These are phyloP conservation scores for Chromis chromis DNA, from an alignment of 2,797 vertebrate species.

Conservation along the genomic window DNA sequence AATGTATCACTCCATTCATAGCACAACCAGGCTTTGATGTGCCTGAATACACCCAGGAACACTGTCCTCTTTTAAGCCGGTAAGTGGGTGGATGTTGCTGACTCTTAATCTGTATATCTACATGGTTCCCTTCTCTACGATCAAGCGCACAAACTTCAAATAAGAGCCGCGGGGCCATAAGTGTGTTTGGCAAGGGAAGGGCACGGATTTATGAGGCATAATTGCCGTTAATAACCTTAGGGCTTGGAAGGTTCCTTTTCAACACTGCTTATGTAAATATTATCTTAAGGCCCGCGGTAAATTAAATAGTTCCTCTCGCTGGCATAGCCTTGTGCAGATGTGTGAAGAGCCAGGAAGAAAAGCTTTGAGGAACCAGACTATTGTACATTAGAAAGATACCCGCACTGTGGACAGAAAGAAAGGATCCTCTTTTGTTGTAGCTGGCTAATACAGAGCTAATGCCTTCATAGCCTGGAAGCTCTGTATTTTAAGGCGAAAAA, in stretches of 20 bases:
- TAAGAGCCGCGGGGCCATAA: constrained; percentile 59
- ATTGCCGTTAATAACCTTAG: constrained; percentile 77
- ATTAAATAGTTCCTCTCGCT: constrained; percentile 70
- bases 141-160: constrained; percentile 70
- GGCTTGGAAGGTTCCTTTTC: constrained; percentile 72
- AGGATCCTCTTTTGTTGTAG: constrained; percentile 20
- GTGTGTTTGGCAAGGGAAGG: constrained; percentile 73
- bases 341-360: constrained; percentile 32
- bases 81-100: constrained; percentile 74
- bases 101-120: constrained; percentile 75
- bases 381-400: constrained; percentile 22
- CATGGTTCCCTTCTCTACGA: constrained; percentile 60
- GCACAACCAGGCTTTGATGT: constrained; percentile 72
- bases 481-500: constrained; percentile 7
- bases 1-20: constrained; percentile 77
- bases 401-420: constrained; percentile 41
- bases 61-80: constrained; percentile 65
- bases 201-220: constrained; percentile 74
- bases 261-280: constrained; percentile 79
- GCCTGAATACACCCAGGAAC: constrained; percentile 67
- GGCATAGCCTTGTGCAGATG: constrained; percentile 44
- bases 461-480: constrained; percentile 12
- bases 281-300: constrained; percentile 69
- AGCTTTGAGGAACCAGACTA: constrained; percentile 40
- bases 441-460: constrained; percentile 10